Evolutionary conservation across 2,113 vertebrate genomes (phyloP).

Genomic region (Clarias gariepinus): DNA sequence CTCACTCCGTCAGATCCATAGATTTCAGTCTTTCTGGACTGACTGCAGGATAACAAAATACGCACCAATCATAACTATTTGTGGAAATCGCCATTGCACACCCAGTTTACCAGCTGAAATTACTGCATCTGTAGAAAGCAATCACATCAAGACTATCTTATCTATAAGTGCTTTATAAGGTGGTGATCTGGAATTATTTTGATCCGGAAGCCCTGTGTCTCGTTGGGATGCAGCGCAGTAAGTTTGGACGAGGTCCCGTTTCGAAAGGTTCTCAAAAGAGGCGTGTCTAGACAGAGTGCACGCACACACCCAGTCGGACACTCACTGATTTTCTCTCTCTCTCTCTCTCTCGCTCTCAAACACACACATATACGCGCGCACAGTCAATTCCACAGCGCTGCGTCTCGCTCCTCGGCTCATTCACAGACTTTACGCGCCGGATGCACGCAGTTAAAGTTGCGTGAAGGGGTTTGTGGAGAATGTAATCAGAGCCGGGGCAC

Average conservation of each 20-base stretch:
- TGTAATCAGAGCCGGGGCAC: not conserved
- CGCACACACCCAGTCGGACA: not conserved
- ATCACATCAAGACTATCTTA: not conserved
- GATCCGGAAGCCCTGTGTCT: not conserved
- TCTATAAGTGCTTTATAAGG: not conserved
- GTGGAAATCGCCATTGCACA: too few relatives aligned
- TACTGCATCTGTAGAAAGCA: not conserved
- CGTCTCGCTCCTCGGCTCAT: too few relatives aligned
- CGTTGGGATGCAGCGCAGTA: not conserved
- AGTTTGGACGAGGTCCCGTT: slow-evolving; percentile 10
- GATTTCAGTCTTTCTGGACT: not conserved
- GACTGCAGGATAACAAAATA: not conserved
- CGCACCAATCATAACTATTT: not conserved
- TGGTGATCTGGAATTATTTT: not conserved
- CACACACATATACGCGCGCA: not conserved
- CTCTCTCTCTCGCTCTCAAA: not conserved
- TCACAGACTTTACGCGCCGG: slow-evolving; percentile 1
- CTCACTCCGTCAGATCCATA: not conserved
- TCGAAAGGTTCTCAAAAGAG: not conserved
- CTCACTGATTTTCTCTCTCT: not conserved
- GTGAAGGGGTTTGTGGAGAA: not conserved
- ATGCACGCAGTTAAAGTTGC: not conserved
- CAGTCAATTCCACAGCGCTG: not conserved
- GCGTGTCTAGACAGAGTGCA: slow-evolving; percentile 15
- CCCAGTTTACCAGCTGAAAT: not conserved